A percentile compares a stretch with the other conserved stretches of the same genome.
Conservation (phyloP, 92 coral and sea anemone genomes). For the Epizoanthus rinbou region DNA sequence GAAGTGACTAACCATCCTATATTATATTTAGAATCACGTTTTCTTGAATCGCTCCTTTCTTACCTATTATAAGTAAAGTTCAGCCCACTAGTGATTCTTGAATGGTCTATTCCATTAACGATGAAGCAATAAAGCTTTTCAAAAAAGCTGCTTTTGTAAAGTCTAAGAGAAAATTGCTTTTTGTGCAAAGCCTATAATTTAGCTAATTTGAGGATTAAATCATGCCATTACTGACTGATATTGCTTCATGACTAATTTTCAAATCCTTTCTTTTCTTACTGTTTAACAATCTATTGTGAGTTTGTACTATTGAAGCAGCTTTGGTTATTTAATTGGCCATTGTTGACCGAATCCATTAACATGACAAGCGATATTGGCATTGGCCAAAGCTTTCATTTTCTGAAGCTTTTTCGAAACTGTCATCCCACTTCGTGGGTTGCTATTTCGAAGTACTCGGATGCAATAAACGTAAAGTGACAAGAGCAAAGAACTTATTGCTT, state of each 20-base stretch:
- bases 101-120: constrained; percentile 20
- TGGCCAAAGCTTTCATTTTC: neutral
- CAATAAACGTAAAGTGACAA: neutral
- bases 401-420: neutral
- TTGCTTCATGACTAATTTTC: constrained; percentile 14
- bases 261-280: constrained; percentile 2
- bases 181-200: constrained; percentile 60
- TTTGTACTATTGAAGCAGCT: constrained; percentile 15
- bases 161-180: constrained; percentile 36
- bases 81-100: neutral
- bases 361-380: constrained; percentile 11
- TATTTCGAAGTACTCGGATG: neutral
- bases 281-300: constrained; percentile 8
- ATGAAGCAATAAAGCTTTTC: neutral
- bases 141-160: constrained; percentile 20
- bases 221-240: constrained; percentile 28
- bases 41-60: neutral
- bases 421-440: neutral
- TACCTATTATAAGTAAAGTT: neutral
- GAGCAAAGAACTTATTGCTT: neutral
- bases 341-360: neutral
- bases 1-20: constrained; percentile 17
- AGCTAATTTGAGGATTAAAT: constrained; percentile 21
- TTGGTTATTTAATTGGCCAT: neutral
- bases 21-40: neutral